phyloP scores from a whole-genome alignment of 2,113 vertebrate genomes.

The Motacilla alba region DNA sequence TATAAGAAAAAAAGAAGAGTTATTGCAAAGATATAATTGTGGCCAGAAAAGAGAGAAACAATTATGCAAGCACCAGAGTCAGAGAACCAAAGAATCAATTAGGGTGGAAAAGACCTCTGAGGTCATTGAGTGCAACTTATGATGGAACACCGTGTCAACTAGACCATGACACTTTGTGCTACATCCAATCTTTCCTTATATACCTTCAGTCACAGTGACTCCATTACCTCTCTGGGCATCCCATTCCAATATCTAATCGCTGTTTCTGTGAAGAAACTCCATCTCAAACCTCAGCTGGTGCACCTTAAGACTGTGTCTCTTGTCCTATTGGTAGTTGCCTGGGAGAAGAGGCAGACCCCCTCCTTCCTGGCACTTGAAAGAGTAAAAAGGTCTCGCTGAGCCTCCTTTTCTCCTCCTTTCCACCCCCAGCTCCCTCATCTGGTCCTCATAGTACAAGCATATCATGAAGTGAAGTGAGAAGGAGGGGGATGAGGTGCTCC shows the following conservation, averaged over 20 bases:
- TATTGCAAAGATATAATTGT: neutral
- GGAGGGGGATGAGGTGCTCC: neutral
- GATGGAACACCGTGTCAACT: accelerated
- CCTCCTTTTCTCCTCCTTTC: neutral
- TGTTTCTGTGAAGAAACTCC: neutral
- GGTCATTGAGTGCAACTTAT: neutral
- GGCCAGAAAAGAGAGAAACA: neutral
- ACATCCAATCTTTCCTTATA: neutral
- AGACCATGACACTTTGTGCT: neutral
- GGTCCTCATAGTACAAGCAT: neutral
- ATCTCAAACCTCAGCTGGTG: neutral
- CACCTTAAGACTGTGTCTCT: neutral
- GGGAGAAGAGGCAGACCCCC: neutral
- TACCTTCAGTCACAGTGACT: neutral
- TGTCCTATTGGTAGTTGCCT: neutral
- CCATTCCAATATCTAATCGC: neutral
- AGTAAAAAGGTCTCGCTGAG: neutral
- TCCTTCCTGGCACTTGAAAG: neutral
- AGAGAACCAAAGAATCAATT: neutral
- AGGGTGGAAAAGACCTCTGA: neutral
- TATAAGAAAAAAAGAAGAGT: neutral
- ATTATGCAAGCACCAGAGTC: neutral
- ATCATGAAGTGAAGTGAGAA: neutral
- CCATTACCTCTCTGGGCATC: neutral
- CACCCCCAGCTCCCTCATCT: neutral